Evolutionary conservation across 1,140 invertebrate species (phyloP).

Genomic region (Polypedilum vanderplanki): DNA sequence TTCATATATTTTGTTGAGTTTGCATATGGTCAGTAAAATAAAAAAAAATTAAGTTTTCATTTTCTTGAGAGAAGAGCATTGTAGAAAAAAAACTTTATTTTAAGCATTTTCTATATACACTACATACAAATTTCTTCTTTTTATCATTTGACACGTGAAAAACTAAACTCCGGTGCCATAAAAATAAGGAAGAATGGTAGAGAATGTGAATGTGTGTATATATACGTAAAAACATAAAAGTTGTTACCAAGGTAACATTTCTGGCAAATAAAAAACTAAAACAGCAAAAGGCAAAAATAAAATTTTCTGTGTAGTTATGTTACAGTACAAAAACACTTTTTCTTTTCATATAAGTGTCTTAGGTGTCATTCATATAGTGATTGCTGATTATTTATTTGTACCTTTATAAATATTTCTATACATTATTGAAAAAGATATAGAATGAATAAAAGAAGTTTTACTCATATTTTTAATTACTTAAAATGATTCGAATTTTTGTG

Average conservation of each 20-base stretch:
- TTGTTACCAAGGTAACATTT: conserved; percentile 11
- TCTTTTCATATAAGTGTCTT: background rate
- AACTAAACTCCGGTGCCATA: background rate
- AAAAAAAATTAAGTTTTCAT: background rate
- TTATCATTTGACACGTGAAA: conserved; percentile 12
- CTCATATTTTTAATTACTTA: too few relatives aligned
- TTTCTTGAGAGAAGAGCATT: background rate
- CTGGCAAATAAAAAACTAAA: conserved; percentile 8
- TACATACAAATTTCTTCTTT: background rate
- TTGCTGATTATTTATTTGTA: too few relatives aligned
- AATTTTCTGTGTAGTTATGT: background rate
- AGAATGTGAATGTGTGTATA: background rate
- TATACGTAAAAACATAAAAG: background rate
- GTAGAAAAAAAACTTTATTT: background rate
- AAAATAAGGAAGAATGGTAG: background rate
- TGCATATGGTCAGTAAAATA: background rate
- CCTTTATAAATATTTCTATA: too few relatives aligned
- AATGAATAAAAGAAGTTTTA: too few relatives aligned
- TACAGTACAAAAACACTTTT: background rate
- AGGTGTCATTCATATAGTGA: background rate
- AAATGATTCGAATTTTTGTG: too few relatives aligned
- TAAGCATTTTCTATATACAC: background rate
- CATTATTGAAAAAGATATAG: too few relatives aligned
- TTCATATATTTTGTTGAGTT: conserved; percentile 6
- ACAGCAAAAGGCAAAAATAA: background rate